A percentile compares a stretch with the other conserved stretches of the same genome.
Conservation (phyloP, 2,113 vertebrate genomes). For the Saimiri boliviensis region DNA sequence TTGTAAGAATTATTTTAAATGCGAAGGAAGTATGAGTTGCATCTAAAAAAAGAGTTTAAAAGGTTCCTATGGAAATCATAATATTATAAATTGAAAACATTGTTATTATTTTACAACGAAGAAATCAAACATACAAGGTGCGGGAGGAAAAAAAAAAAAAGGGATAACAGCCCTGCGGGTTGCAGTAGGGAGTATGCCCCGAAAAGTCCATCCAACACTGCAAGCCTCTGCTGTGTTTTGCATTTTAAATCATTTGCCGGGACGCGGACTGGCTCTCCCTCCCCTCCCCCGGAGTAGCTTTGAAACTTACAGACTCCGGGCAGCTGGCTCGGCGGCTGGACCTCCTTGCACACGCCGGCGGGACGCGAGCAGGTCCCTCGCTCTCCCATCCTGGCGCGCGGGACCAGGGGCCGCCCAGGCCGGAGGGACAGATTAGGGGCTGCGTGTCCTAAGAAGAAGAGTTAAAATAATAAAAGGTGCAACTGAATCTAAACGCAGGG, state of each 20-base stretch:
- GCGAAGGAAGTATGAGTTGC: neutral
- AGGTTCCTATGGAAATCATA: neutral
- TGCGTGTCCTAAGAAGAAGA: conserved; percentile 16
- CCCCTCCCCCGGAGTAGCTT: neutral
- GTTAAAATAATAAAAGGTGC: conserved; percentile 58
- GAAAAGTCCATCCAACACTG: neutral
- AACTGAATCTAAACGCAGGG: neutral
- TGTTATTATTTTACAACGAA: neutral
- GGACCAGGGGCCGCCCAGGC: neutral
- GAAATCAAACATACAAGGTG: neutral
- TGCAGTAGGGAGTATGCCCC: neutral
- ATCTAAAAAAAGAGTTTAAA: neutral
- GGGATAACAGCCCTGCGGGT: neutral
- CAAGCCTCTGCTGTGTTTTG: neutral
- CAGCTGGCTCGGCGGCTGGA: neutral
- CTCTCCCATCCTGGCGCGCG: neutral
- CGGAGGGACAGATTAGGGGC: neutral
- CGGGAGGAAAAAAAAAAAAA: neutral
- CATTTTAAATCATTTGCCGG: neutral
- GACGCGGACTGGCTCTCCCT: neutral
- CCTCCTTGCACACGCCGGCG: neutral
- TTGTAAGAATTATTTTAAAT: neutral
- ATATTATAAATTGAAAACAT: neutral
- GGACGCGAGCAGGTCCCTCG: neutral
- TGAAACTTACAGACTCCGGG: conserved; percentile 64